These are phyloP conservation scores for Columbina picui DNA, from an alignment of 2,113 vertebrate species.

Conservation along the genomic window DNA sequence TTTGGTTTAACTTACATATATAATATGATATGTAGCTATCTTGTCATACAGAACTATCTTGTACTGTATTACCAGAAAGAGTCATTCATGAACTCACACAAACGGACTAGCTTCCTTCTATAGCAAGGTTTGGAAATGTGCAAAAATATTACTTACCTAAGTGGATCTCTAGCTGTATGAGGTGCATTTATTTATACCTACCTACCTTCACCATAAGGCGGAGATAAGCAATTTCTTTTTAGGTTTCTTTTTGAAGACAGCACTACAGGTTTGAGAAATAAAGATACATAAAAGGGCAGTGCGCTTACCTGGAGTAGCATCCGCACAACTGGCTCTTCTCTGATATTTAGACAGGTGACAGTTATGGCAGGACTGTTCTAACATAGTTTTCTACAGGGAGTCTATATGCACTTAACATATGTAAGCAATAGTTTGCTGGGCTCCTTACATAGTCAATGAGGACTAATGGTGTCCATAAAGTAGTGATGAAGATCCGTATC, in stretches of 20 bases:
- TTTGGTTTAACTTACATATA: not conserved
- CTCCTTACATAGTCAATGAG: not conserved
- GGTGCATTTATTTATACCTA: not conserved
- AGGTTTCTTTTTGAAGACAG: not conserved
- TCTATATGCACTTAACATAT: not conserved
- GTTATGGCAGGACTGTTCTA: not conserved
- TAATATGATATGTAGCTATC: accelerated
- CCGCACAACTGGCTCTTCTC: not conserved
- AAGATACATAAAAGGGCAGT: not conserved
- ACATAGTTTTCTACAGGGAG: not conserved
- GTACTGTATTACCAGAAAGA: not conserved
- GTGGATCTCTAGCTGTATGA: not conserved
- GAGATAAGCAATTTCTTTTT: not conserved
- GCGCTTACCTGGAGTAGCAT: not conserved
- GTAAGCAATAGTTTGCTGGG: not conserved
- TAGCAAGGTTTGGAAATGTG: not conserved
- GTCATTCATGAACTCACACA: not conserved
- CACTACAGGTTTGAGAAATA: not conserved
- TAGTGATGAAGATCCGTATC: not conserved
- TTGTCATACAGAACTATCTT: not conserved
- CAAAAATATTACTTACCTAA: not conserved
- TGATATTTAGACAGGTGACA: not conserved
- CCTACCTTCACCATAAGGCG: accelerated
- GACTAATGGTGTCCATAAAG: not conserved
- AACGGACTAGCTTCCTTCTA: not conserved